Evolutionary conservation across 2,113 vertebrate species (phyloP).

Genomic region (Python bivittatus): DNA sequence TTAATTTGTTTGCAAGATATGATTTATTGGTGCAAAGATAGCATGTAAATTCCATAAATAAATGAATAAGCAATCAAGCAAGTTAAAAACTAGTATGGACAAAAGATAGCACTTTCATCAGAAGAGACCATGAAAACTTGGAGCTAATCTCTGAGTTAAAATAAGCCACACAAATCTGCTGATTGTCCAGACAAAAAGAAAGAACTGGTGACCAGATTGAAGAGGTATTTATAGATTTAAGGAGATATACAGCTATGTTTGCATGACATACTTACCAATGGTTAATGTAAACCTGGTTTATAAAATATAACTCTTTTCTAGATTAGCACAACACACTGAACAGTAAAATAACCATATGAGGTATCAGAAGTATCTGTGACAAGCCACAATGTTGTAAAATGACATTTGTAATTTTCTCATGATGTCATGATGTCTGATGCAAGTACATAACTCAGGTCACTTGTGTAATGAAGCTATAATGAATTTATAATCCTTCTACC

Average conservation of each 20-base stretch:
- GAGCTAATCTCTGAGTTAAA: background rate
- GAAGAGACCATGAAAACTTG: too few relatives aligned
- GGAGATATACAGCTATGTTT: background rate
- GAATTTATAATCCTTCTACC: too few relatives aligned
- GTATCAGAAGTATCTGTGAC: too few relatives aligned
- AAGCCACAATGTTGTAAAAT: too few relatives aligned
- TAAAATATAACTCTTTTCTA: background rate
- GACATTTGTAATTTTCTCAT: too few relatives aligned
- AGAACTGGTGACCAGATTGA: background rate
- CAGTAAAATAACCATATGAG: too few relatives aligned
- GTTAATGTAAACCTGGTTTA: background rate
- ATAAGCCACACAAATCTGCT: background rate
- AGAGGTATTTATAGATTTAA: background rate
- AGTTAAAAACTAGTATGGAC: background rate
- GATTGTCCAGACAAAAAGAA: background rate
- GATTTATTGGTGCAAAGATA: background rate
- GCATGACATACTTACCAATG: background rate
- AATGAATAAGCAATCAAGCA: background rate
- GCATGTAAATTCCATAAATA: background rate
- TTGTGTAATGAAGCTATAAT: too few relatives aligned
- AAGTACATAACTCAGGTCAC: too few relatives aligned
- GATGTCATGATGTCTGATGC: too few relatives aligned
- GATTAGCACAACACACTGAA: too few relatives aligned
- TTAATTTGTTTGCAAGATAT: background rate
- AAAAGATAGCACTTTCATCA: too few relatives aligned